phyloP scores from a whole-genome alignment of 2,888 invertebrate species.

The Podabrus alpinus region DNA sequence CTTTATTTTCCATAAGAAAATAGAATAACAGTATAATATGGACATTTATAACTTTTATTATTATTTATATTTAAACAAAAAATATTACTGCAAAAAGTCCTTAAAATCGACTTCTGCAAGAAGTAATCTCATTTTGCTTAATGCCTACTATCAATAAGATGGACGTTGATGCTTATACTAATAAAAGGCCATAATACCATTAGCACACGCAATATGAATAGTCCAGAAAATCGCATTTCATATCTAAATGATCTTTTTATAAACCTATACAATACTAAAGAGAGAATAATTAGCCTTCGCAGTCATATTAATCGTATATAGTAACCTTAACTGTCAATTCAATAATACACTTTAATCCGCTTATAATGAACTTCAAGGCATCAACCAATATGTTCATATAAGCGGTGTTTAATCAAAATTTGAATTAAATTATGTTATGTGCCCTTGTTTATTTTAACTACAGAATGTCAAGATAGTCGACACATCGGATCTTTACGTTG shows the following conservation, averaged over 20 bases:
- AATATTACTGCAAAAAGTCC: not conserved
- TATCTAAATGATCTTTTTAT: constrained; percentile 3
- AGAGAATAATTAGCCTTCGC: not conserved
- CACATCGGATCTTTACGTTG: too few species aligned
- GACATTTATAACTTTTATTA: not conserved
- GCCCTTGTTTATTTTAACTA: not conserved
- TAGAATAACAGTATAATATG: not conserved
- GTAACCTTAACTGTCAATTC: not conserved
- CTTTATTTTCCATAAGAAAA: not conserved
- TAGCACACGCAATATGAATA: constrained; percentile 4
- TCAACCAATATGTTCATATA: not conserved
- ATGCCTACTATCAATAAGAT: not conserved
- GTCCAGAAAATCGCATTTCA: not conserved
- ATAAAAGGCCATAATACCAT: constrained; percentile 1
- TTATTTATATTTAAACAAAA: not conserved
- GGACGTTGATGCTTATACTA: not conserved
- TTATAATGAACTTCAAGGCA: not conserved
- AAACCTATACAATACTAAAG: not conserved
- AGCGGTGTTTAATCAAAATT: not conserved
- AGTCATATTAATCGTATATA: not conserved
- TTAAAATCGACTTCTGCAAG: not conserved
- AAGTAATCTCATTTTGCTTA: not conserved
- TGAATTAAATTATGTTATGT: not conserved
- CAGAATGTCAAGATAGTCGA: too few species aligned
- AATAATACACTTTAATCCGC: not conserved